phyloP scores from a whole-genome alignment of 2,113 vertebrate genomes.

The Hypomesus transpacificus region DNA sequence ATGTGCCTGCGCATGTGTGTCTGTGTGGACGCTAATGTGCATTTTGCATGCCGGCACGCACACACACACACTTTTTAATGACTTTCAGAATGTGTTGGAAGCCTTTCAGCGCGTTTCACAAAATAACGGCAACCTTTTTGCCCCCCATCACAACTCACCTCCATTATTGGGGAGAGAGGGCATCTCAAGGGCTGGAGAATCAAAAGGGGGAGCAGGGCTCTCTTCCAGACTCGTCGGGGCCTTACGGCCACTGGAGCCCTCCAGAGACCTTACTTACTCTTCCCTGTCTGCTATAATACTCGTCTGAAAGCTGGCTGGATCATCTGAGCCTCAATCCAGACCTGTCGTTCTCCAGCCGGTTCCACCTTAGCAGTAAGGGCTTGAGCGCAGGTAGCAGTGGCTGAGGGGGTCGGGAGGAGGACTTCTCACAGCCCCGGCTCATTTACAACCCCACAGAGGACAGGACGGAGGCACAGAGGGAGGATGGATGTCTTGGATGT shows the following conservation, averaged over 20 bases:
- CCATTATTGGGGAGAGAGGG: conserved; percentile 91
- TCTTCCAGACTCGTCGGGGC: conserved; percentile 52
- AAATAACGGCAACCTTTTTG: too few species aligned
- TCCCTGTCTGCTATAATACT: conserved; percentile 43
- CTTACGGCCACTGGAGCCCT: conserved; percentile 44
- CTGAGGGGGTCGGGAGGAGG: conserved; percentile 22
- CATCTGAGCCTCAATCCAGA: conserved; percentile 54
- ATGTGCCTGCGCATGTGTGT: neutral
- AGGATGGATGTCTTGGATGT: conserved; percentile 19
- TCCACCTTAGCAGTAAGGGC: neutral
- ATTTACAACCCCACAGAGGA: conserved; percentile 53
- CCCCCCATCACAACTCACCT: conserved; percentile 73
- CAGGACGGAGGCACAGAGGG: conserved; percentile 28
- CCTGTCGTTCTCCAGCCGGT: conserved; percentile 15
- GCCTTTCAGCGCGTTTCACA: too few species aligned
- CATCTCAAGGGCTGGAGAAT: conserved; percentile 75
- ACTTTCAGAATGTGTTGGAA: too few species aligned
- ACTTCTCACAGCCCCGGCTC: conserved; percentile 50
- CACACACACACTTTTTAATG: too few species aligned
- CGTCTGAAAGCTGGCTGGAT: conserved; percentile 51
- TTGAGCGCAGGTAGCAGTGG: conserved; percentile 10
- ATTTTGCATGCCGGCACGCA: neutral
- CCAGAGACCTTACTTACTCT: conserved; percentile 52
- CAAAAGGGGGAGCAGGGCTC: conserved; percentile 56
- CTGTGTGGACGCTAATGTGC: neutral